phyloP scores from a whole-genome alignment of 2,113 vertebrate species.

The Coracopsis vasa region DNA sequence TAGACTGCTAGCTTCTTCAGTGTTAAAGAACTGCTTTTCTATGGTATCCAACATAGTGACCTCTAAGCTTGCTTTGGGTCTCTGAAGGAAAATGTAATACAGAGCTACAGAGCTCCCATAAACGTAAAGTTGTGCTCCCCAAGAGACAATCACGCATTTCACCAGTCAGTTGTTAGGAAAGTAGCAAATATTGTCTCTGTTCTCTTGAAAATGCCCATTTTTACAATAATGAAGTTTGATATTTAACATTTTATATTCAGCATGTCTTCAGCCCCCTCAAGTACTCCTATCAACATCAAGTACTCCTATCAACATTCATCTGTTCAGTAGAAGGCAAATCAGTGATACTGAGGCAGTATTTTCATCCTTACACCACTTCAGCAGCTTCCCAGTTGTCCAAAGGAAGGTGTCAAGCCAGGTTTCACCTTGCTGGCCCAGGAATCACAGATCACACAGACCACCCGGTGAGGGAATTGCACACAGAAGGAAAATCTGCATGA shows the following conservation, averaged over 20 bases:
- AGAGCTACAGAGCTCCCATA: background rate
- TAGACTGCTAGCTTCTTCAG: background rate
- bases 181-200: background rate
- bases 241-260: background rate
- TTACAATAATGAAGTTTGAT: background rate
- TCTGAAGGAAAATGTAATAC: background rate
- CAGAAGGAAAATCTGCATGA: background rate
- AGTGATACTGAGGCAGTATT: background rate
- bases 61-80: background rate
- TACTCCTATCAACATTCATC: too few relatives aligned
- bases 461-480: background rate
- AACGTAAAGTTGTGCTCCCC: background rate
- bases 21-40: background rate
- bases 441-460: rapidly evolving
- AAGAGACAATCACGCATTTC: background rate
- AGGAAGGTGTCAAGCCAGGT: background rate
- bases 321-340: background rate
- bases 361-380: background rate
- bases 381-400: background rate
- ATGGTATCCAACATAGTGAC: background rate
- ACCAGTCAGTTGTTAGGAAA: background rate
- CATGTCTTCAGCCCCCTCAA: background rate
- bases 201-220: background rate
- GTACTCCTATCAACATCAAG: background rate
- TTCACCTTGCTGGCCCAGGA: background rate